Percentiles rank a stretch among this genome's conserved stretches.
Conservation (phyloP, 1,140 invertebrate genomes). For the Eciton burchellii region DNA sequence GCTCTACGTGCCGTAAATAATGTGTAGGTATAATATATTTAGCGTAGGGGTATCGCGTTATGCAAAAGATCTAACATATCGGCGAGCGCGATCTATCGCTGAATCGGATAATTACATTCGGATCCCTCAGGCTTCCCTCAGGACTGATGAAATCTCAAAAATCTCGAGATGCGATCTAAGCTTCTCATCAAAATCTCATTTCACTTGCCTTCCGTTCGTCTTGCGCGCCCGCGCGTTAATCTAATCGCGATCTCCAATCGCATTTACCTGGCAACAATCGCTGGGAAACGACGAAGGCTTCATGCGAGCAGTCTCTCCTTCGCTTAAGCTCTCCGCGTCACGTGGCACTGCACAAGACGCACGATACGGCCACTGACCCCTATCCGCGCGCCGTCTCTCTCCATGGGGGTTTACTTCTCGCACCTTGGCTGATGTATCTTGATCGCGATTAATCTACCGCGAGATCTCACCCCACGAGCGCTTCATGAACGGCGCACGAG, state of each 20-base stretch:
- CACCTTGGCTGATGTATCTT: not conserved
- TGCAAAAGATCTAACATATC: not conserved
- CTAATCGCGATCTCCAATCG: constrained; percentile 17
- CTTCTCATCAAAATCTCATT: constrained; percentile 43
- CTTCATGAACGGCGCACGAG: too few species aligned
- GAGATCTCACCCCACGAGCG: not conserved
- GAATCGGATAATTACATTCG: constrained; percentile 15
- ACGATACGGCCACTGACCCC: constrained; percentile 63
- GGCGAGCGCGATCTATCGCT: not conserved
- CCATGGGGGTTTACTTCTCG: not conserved
- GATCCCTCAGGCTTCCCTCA: not conserved
- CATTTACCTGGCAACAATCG: constrained; percentile 61
- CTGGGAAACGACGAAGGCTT: constrained; percentile 51
- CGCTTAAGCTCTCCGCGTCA: constrained; percentile 47
- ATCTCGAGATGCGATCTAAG: constrained; percentile 12
- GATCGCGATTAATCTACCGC: not conserved
- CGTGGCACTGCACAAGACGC: constrained; percentile 71
- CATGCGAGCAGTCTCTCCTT: constrained; percentile 8
- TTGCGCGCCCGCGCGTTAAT: constrained; percentile 35
- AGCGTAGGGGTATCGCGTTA: not conserved
- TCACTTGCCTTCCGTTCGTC: constrained; percentile 28
- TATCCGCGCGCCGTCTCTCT: constrained; percentile 1
- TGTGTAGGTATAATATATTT: constrained; percentile 1
- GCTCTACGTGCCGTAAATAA: not conserved
- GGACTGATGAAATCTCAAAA: constrained; percentile 24